A percentile compares a stretch with the other conserved stretches of the same genome.
Evolutionary conservation across 2,797 vertebrate genomes (phyloP).

Genomic region (Cyclura pinguis): DNA sequence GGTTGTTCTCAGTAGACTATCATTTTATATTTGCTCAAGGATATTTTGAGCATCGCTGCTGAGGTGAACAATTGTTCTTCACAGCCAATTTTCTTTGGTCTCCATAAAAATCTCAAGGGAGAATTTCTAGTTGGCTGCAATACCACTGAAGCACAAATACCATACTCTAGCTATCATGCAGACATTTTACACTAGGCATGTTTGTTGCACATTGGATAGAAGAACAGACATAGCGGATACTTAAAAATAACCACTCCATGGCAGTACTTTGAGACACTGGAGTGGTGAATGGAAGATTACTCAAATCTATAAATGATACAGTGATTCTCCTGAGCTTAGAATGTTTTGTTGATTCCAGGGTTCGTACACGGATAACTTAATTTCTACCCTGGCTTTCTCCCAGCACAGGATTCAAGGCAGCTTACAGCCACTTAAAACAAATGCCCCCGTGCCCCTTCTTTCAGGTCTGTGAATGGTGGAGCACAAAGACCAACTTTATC

Average conservation of each 20-base stretch:
- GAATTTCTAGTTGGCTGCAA: background rate
- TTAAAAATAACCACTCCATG: background rate
- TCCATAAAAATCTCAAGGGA: background rate
- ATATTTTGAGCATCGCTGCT: background rate
- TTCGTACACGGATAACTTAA: background rate
- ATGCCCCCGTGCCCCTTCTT: background rate
- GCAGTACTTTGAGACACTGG: background rate
- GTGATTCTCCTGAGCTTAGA: no score
- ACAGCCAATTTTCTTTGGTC: background rate
- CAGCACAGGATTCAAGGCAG: no score
- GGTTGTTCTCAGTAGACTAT: background rate
- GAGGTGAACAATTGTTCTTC: background rate
- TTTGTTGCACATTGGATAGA: background rate
- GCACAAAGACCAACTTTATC: background rate
- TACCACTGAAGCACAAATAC: background rate
- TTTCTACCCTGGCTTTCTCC: background rate
- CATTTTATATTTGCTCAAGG: background rate
- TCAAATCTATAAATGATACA: background rate
- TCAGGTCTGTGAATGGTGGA: background rate
- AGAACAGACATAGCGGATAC: background rate
- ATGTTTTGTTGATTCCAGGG: background rate
- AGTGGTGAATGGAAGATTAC: background rate
- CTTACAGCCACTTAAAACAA: background rate
- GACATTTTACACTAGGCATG: background rate
- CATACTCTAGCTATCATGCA: background rate